phyloP scores from a whole-genome alignment of 2,113 vertebrate species.

The Neogobius melanostomus region DNA sequence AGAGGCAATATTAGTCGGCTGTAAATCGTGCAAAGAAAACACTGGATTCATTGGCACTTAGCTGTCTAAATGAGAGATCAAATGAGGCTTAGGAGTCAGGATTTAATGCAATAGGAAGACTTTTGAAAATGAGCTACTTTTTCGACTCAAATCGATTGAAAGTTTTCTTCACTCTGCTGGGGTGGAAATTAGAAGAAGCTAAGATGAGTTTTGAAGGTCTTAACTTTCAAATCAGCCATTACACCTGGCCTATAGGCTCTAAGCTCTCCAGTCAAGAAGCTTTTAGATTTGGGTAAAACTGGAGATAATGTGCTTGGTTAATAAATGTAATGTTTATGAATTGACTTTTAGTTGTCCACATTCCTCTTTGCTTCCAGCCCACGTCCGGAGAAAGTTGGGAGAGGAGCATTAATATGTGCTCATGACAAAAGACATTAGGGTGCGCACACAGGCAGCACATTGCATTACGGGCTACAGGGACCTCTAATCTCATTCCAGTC shows the following conservation, averaged over 20 bases:
- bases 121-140: background rate
- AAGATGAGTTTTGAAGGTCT: too few species aligned
- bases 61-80: slow-evolving; percentile 3
- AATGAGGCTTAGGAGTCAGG: background rate
- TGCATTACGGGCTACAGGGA: slow-evolving; percentile 79
- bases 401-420: slow-evolving; percentile 69
- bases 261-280: too few species aligned
- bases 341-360: slow-evolving; percentile 47
- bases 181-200: too few species aligned
- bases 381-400: slow-evolving; percentile 67
- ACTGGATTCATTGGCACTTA: slow-evolving; percentile 15
- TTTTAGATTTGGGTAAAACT: too few species aligned
- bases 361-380: slow-evolving; percentile 48
- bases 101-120: background rate
- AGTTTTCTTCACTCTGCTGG: too few species aligned
- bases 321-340: slow-evolving; percentile 12
- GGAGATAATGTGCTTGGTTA: background rate
- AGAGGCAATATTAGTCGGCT: slow-evolving; percentile 13
- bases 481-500: slow-evolving; percentile 80
- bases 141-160: too few species aligned
- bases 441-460: slow-evolving; percentile 54
- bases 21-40: slow-evolving; percentile 34
- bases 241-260: too few species aligned
- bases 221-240: too few species aligned
- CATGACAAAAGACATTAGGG: slow-evolving; percentile 76